A percentile compares a stretch with the other conserved stretches of the same genome.
Evolutionary conservation across 2,797 vertebrate species (phyloP).

Genomic region (Argyrosomus regius): DNA sequence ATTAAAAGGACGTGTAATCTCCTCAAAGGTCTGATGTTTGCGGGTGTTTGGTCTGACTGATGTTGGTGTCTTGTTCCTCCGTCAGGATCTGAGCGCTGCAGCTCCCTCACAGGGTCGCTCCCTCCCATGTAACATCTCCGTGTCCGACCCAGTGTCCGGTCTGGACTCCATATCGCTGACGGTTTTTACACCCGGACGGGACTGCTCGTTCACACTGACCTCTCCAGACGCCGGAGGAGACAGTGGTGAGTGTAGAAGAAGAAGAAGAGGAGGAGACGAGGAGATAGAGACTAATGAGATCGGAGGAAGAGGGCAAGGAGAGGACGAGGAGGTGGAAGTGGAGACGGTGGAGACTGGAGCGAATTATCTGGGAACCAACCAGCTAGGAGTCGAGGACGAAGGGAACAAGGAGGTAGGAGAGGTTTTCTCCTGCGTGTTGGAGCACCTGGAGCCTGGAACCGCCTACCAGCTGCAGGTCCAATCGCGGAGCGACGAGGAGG

Average conservation of each 20-base stretch:
- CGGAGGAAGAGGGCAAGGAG: background rate
- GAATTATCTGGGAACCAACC: constrained; percentile 40
- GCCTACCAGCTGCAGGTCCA: constrained; percentile 72
- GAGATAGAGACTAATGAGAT: constrained; percentile 43
- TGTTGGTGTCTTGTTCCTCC: background rate
- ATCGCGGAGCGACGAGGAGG: constrained; percentile 50
- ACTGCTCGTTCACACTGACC: constrained; percentile 72
- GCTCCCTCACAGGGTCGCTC: constrained; percentile 40
- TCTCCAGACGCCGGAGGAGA: constrained; percentile 44
- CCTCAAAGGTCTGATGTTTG: too few relatives aligned
- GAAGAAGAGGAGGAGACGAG: background rate
- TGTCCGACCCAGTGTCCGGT: constrained; percentile 26
- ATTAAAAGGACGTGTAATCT: too few relatives aligned
- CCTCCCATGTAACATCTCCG: constrained; percentile 63
- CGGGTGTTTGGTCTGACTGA: background rate
- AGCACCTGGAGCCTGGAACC: constrained; percentile 76
- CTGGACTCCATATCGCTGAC: constrained; percentile 66
- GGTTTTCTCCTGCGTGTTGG: constrained; percentile 68
- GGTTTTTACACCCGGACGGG: constrained; percentile 47
- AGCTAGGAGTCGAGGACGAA: constrained; percentile 6
- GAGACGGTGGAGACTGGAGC: background rate
- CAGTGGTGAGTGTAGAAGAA: constrained; percentile 20
- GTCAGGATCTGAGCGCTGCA: constrained; percentile 56
- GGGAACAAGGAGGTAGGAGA: background rate
- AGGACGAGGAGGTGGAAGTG: background rate